phyloP scores from a whole-genome alignment of 2,113 vertebrate genomes.

The Syrrhaptes paradoxus region DNA sequence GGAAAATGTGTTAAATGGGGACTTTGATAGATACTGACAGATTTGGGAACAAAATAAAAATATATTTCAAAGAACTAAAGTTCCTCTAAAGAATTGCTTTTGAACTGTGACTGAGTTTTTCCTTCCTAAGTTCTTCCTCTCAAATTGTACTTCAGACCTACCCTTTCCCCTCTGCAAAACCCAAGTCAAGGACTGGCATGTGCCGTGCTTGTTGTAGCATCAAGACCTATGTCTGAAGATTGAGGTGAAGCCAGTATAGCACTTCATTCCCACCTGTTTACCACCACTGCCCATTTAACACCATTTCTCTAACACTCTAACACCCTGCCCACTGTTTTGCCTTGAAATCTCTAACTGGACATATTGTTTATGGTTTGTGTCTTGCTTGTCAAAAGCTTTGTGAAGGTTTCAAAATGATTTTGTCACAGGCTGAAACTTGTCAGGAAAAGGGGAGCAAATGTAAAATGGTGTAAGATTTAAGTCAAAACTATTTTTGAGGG shows the following conservation, averaged over 20 bases:
- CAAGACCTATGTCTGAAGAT: background rate
- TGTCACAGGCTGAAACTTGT: background rate
- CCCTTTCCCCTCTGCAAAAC: background rate
- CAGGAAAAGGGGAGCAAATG: background rate
- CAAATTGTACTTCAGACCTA: background rate
- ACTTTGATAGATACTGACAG: background rate
- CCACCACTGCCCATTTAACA: background rate
- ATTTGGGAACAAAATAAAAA: background rate
- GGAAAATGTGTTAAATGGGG: background rate
- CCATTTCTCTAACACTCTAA: background rate
- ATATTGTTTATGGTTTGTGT: background rate
- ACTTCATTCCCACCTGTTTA: background rate
- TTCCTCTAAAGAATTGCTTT: background rate
- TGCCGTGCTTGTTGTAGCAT: background rate
- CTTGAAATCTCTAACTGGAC: background rate
- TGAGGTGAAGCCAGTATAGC: background rate
- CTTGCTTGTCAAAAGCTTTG: background rate
- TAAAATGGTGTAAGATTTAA: background rate
- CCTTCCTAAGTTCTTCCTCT: background rate
- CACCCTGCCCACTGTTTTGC: fast-evolving
- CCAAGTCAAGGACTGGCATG: background rate
- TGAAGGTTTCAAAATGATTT: background rate
- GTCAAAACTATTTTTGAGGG: background rate
- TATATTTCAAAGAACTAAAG: background rate
- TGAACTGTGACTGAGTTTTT: background rate